These are phyloP conservation scores for Aculops lycopersici DNA, from an alignment of 1,140 invertebrate species.

Conservation along the genomic window DNA sequence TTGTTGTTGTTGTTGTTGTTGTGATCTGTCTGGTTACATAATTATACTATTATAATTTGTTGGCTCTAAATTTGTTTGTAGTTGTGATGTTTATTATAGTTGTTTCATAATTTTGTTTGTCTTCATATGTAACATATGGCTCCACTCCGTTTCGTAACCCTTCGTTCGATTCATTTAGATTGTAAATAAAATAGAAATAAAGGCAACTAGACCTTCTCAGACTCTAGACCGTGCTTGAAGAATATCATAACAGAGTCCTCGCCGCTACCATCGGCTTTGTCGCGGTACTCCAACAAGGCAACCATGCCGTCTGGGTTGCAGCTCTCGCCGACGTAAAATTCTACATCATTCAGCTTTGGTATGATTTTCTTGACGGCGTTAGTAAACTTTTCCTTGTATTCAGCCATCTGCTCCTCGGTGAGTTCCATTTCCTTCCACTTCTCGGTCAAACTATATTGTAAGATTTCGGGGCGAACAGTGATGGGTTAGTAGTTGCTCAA, in stretches of 20 bases:
- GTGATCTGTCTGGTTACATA: too few relatives aligned
- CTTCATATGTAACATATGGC: too few relatives aligned
- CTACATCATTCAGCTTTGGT: constrained; percentile 34
- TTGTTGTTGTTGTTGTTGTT: too few relatives aligned
- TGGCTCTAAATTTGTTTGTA: too few relatives aligned
- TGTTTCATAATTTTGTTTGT: too few relatives aligned
- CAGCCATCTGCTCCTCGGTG: constrained; percentile 15
- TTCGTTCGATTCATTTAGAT: too few relatives aligned
- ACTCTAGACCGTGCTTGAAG: constrained; percentile 70
- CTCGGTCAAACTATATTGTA: constrained; percentile 30
- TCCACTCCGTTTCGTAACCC: too few relatives aligned
- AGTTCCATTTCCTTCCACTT: constrained; percentile 40
- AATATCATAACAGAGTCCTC: constrained; percentile 61
- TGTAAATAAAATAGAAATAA: too few relatives aligned
- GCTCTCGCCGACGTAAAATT: constrained; percentile 33
- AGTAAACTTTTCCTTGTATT: constrained; percentile 52
- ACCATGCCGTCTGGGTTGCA: constrained; percentile 77
- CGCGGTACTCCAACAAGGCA: constrained; percentile 66
- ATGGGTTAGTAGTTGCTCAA: constrained; percentile 1
- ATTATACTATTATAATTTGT: too few relatives aligned
- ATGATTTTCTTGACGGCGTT: constrained; percentile 79
- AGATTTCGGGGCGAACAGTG: too few relatives aligned
- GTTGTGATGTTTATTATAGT: too few relatives aligned
- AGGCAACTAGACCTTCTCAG: constrained; percentile 68
- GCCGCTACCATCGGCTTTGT: constrained; percentile 45